Evolutionary conservation across 2,113 vertebrate genomes (phyloP).

Genomic region (Tenrec ecaudatus): DNA sequence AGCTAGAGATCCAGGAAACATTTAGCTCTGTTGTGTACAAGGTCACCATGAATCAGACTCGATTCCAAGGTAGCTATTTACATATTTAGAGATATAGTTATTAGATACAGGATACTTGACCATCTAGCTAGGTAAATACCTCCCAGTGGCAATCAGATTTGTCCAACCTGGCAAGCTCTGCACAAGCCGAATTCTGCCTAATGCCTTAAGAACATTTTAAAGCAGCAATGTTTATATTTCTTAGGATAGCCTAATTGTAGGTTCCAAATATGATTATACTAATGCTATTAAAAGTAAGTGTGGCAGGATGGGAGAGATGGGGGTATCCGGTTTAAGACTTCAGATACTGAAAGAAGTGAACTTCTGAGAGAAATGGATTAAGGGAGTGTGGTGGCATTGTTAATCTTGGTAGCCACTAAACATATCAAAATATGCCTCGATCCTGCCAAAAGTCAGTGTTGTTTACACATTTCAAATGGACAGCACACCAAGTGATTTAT

Average conservation of each 20-base stretch:
- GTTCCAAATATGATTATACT: neutral
- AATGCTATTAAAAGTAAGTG: neutral
- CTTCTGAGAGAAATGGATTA: neutral
- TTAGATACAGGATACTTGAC: neutral
- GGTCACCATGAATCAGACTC: neutral
- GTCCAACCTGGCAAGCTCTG: neutral
- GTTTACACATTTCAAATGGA: neutral
- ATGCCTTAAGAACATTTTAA: neutral
- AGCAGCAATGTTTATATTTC: slow-evolving; percentile 9
- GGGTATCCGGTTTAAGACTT: neutral
- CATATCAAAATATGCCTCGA: slow-evolving; percentile 45
- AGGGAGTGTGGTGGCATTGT: neutral
- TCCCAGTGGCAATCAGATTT: neutral
- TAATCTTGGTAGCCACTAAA: slow-evolving; percentile 21
- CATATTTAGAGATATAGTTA: neutral
- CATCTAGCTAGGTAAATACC: neutral
- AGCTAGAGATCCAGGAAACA: neutral
- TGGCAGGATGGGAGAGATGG: neutral
- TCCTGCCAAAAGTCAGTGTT: slow-evolving; percentile 17
- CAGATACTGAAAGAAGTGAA: neutral
- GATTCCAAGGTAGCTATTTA: neutral
- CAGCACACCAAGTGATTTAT: slow-evolving; percentile 14
- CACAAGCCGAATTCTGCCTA: neutral
- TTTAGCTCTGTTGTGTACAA: neutral
- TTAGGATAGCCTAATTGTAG: neutral